Evolutionary conservation across 2,113 vertebrate genomes (phyloP), one percentile per base, ranked within the genome.

Genomic region (Clarias magur): DNA sequence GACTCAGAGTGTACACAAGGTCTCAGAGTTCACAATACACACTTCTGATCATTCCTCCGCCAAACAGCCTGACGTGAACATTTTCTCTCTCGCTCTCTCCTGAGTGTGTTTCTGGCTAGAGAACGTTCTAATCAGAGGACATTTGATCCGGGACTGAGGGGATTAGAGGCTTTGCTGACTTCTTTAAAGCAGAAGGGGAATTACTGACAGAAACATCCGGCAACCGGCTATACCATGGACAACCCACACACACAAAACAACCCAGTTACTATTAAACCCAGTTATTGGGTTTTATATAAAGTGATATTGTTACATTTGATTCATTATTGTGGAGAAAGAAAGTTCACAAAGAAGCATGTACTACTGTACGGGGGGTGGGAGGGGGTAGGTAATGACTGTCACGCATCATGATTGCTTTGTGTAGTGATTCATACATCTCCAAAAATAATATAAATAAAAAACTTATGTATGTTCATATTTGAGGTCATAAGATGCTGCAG

Each of bases 131-230:
- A 88, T 78, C 87, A 70, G 63, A 76, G 87, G 82, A 88, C 83
- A 84, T 84, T 56, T 80, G 82, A 84, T 88, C 73, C 63, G 23
- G 72, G 82, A 79, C 57, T 68, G 82, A 79, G 60, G 53, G 83
- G 83, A 85, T 88, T 88, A 88, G 75, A 84, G 82, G 87, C 87
- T 80, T 88, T 85, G 53, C 82, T 70, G 87, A 85, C 82, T 88
- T 67, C 85, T 86, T 88, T 83, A 83, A 83, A 84, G 57, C 70
- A 53, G 83, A 72, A 23, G 38, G 86, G 79, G 70, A 88, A 88
- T 84, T 88, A 88, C 60, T 59, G 80, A 70, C 60, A 60, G 80
- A 79, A 80, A 75, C 68, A 76, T 68, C 86, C 80, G n/a, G 68
- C 68, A 30, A 27, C 57, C 79, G 60, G 79, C 56, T 57, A 81